A percentile compares a stretch with the other conserved stretches of the same genome.
These are phyloP conservation scores for Melanotaenia nigrans DNA, from an alignment of 2,797 vertebrate genomes.

Conservation along the genomic window DNA sequence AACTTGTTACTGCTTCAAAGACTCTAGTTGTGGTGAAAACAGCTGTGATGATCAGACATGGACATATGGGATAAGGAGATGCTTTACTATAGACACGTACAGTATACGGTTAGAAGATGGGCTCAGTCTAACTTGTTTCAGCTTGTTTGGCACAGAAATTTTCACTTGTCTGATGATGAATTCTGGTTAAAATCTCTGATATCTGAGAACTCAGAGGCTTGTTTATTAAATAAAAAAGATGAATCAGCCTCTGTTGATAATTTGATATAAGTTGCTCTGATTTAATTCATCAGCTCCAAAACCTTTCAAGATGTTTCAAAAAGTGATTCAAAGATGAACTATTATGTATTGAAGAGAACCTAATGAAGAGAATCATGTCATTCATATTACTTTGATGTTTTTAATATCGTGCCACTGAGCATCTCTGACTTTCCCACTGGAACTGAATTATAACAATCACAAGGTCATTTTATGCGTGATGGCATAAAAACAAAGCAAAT, in stretches of 20 bases:
- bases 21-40: background rate
- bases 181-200: background rate
- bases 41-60: background rate
- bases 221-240: background rate
- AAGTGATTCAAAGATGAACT: background rate
- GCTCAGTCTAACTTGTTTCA: background rate
- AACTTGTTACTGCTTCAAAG: background rate
- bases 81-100: background rate
- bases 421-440: constrained; percentile 33
- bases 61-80: background rate
- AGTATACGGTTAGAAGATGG: background rate
- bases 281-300: background rate
- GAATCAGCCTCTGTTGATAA: background rate
- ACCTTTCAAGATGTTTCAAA: background rate
- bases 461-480: constrained; percentile 48
- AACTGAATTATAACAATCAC: constrained; percentile 61
- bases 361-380: constrained; percentile 9
- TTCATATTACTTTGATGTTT: constrained; percentile 21
- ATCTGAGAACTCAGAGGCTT: background rate
- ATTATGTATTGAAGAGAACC: constrained; percentile 41
- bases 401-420: constrained; percentile 39
- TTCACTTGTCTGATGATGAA: too few relatives aligned
- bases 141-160: background rate
- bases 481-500: constrained; percentile 4
- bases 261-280: background rate